These are phyloP conservation scores for Pristionchus mayeri DNA, from an alignment of 2,888 invertebrate genomes.

Conservation along the genomic window DNA sequence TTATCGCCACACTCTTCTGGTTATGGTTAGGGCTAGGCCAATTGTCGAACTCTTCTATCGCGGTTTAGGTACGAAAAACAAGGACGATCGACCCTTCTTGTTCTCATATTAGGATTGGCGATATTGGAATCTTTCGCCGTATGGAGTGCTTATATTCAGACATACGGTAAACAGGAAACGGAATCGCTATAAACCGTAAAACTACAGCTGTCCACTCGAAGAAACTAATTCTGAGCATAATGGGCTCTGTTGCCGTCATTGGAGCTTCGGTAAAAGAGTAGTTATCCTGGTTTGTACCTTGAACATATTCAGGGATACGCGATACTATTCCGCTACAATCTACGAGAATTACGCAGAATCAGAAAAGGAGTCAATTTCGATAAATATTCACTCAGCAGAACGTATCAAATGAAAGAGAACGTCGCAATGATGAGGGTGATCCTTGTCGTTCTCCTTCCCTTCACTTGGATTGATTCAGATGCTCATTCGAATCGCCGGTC, in stretches of 20 bases:
- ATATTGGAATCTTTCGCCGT: constrained; percentile 7
- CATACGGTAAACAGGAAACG: background rate
- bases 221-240: background rate
- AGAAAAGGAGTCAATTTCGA: background rate
- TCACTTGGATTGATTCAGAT: no score
- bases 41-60: background rate
- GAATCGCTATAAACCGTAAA: background rate
- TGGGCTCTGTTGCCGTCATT: background rate
- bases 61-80: constrained; percentile 10
- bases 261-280: background rate
- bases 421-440: constrained; percentile 25
- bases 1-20: constrained; percentile 9
- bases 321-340: constrained; percentile 20
- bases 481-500: constrained; percentile 13
- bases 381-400: constrained; percentile 10
- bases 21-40: background rate
- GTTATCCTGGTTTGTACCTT: background rate
- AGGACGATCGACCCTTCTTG: constrained; percentile 5
- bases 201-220: constrained; percentile 21
- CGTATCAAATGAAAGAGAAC: constrained; percentile 12
- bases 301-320: background rate
- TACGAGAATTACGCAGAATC: background rate
- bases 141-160: constrained; percentile 22
- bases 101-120: background rate
- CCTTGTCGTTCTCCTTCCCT: no score